phyloP scores from a whole-genome alignment of 2,113 vertebrate genomes.

The Chaetodon trifascialis region DNA sequence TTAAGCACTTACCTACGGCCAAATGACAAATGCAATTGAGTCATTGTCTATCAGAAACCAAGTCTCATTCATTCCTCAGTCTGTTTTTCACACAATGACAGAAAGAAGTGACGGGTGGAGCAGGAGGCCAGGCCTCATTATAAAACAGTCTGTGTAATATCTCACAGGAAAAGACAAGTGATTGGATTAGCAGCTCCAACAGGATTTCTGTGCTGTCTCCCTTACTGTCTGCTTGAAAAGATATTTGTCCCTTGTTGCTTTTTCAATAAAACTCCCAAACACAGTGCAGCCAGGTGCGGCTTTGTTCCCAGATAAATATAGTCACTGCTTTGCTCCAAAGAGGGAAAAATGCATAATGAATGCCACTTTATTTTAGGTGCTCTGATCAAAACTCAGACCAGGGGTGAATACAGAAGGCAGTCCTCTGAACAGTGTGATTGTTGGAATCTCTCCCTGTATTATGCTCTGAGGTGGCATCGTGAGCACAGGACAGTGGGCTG shows the following conservation, averaged over 20 bases:
- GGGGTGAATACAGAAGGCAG: neutral
- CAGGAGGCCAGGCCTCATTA: neutral
- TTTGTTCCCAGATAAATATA: conserved; percentile 2
- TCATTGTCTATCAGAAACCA: conserved; percentile 4
- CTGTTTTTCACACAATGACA: neutral
- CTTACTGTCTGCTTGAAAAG: neutral
- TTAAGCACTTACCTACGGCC: conserved; percentile 14
- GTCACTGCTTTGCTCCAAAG: neutral
- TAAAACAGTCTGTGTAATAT: conserved; percentile 11
- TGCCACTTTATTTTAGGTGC: conserved; percentile 6
- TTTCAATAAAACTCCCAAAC: neutral
- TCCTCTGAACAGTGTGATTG: neutral
- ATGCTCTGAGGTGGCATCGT: neutral
- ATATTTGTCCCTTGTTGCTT: neutral
- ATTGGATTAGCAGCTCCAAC: conserved; percentile 18
- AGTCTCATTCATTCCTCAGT: neutral
- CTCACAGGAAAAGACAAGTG: neutral
- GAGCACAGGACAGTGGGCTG: neutral
- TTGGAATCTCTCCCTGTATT: neutral
- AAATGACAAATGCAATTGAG: conserved; percentile 12
- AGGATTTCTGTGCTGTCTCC: neutral
- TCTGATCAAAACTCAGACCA: neutral
- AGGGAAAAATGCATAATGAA: neutral
- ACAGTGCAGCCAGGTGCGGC: neutral
- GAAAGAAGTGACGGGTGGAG: neutral